Evolutionary conservation across 2,888 invertebrate species (phyloP), one percentile per base, ranked within the genome.

Genomic region (Argyra leucocephala): DNA sequence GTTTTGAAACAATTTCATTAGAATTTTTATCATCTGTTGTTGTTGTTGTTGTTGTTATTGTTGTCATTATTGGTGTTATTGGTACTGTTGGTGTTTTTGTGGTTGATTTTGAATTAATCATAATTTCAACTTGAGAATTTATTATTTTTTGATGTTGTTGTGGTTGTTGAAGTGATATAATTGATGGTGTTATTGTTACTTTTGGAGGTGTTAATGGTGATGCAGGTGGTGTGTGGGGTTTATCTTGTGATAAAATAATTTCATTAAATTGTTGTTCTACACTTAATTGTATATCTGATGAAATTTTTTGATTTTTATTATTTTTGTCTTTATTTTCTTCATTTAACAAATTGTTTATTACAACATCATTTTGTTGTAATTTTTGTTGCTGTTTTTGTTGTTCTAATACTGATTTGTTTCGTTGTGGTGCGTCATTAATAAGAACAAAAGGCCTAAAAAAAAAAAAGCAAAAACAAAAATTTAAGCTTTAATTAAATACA

Each of bases 401-500:
- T 12, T 48, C 31, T 31, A n/a, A 15, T 48, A 2, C 48, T 5
- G 18, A 18, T 48, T 48, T 48, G 31, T 10, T 31, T 48, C 15
- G 48, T 48, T 48, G 18, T 48, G 48, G 48, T 18, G 36, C 7
- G 36, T 67, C 65, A 48, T 65, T 65, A n/a, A 65, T 65, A 57
- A 67, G 58, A 36, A 67, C 65, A 23, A 65, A 65, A 31, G 67
- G 67, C 62, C 67, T 67, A 64, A 12, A 64, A 66, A 18, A 2
- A 48, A 37, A 37, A 37, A 48, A 48, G 12, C 18, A 15, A 48
- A 31, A n/a, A n/a, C n/a, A n/a, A n/a, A n/a, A n/a, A n/a, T n/a
- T n/a, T n/a, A n/a, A n/a, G n/a, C n/a, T n/a, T n/a, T n/a, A n/a
- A n/a, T n/a, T 31, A 10, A 31, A 31, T 31, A 31, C 31, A 31